phyloP scores from a whole-genome alignment of 2,113 vertebrate genomes.

The Colaptes auratus region DNA sequence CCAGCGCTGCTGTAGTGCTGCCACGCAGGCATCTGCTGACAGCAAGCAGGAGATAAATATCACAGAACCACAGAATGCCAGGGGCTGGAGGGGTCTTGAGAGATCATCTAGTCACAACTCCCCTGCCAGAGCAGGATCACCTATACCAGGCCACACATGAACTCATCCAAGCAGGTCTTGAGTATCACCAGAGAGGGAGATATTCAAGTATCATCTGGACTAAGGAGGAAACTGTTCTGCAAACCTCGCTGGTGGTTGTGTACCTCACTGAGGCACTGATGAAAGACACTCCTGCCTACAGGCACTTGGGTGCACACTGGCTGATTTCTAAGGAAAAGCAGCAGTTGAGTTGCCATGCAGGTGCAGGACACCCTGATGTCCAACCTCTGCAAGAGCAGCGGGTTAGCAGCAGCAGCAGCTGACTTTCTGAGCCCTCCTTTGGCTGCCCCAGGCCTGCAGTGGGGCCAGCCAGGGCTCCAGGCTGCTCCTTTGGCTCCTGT shows the following conservation, averaged over 20 bases:
- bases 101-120: too few relatives aligned
- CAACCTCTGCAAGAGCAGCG: rapidly evolving
- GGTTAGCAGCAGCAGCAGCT: not conserved
- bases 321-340: not conserved
- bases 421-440: not conserved
- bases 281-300: rapidly evolving
- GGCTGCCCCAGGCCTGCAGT: not conserved
- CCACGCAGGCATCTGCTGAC: not conserved
- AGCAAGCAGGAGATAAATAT: not conserved
- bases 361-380: rapidly evolving
- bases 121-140: too few relatives aligned
- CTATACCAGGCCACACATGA: too few relatives aligned
- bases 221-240: not conserved
- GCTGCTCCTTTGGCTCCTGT: not conserved
- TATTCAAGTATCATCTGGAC: not conserved
- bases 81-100: too few relatives aligned
- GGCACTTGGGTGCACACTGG: not conserved
- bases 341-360: rapidly evolving
- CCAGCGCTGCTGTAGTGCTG: rapidly evolving
- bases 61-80: too few relatives aligned
- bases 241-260: not conserved
- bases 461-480: not conserved
- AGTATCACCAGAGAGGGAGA: too few relatives aligned
- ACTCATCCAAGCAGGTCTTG: too few relatives aligned
- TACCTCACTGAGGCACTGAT: not conserved